Base-by-base conservation (phyloP, 2,113 vertebrate species). In the Harpagus bidentatus region DNA sequence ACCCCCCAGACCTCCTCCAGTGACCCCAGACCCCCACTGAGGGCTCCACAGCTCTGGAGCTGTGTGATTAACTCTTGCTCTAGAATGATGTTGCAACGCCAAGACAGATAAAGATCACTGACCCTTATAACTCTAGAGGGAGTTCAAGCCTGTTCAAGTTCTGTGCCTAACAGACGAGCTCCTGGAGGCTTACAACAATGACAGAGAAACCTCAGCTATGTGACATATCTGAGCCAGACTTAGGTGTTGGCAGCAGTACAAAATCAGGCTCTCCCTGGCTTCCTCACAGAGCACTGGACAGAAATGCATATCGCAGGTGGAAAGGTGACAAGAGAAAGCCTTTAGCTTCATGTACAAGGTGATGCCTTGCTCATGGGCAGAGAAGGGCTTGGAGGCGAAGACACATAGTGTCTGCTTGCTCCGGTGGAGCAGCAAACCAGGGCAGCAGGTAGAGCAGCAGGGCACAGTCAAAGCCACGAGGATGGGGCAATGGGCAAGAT, bases 151-250 rank as follows among this genome's bases (percentile, higher is more conserved):
- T 50, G 62, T 82, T 87, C 65, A 70, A 4, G 55, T 83, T 83
- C 59, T 58, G 31, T 58, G 52, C 76, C n/a, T 55, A 50, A 38
- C 23, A 74, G 40, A 32, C 1, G 0, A 69, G 77, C 66, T 93
- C 47, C 72, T 73, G 45, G 48, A 91, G 23, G 38, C 52, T 86
- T 26, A 32, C 9, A 86, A 28, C 56, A 74, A 9, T 59, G 85
- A 65, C 74, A 82, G 74, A 78, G 73, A 85, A 73, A 58, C 42
- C 83, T 92, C 93, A 92, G 70, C 47, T 71, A 42, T 80, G 77
- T 85, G 84, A 91, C 93, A 31, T n/a, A 59, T 9, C 47, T 66
- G 72, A 90, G 88, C 53, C 72, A 84, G 72, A 48, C 43, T 91
- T 80, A 42, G 36, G 25, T 40, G 84, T 42, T 88, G 71, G 58